phyloP scores from a whole-genome alignment of 2,113 vertebrate species.

The Pimephales promelas region DNA sequence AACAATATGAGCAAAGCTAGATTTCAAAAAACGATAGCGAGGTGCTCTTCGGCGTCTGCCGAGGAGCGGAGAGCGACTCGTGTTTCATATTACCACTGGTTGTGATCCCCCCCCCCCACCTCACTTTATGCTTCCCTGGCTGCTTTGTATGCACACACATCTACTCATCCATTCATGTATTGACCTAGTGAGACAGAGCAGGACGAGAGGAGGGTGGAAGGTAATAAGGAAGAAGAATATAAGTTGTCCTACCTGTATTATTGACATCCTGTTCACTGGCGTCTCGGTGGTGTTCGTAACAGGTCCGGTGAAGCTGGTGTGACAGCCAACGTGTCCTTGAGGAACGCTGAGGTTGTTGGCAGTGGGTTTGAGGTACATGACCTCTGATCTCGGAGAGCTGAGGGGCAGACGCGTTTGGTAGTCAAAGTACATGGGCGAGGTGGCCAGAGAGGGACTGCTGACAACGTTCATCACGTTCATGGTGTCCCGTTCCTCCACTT shows the following conservation, averaged over 20 bases:
- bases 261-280: conserved; percentile 97
- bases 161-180: conserved; percentile 25
- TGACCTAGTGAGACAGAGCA: conserved; percentile 40
- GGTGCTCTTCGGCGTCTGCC: conserved; percentile 19
- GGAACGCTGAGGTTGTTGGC: conserved; percentile 98
- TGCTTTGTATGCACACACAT: conserved; percentile 32
- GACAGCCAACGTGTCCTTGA: conserved; percentile 97
- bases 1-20: conserved; percentile 31
- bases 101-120: conserved; percentile 51
- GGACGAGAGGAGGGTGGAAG: not conserved
- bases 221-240: conserved; percentile 58
- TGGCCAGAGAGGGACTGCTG: conserved; percentile 98
- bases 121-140: not conserved
- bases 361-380: conserved; percentile 98
- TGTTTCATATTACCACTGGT: conserved; percentile 65
- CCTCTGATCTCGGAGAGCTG: conserved; percentile 98
- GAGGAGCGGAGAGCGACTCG: conserved; percentile 38
- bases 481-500: conserved; percentile 97
- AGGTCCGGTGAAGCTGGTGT: conserved; percentile 98
- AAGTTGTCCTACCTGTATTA: conserved; percentile 95
- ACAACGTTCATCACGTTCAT: conserved; percentile 99
- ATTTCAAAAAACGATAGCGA: conserved; percentile 37
- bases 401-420: conserved; percentile 99
- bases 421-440: conserved; percentile 99
- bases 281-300: conserved; percentile 94